Percentiles rank a stretch among this genome's conserved stretches.
These are phyloP conservation scores for Hippopotamus amphibius DNA, from an alignment of 2,113 vertebrate species.

Conservation along the genomic window DNA sequence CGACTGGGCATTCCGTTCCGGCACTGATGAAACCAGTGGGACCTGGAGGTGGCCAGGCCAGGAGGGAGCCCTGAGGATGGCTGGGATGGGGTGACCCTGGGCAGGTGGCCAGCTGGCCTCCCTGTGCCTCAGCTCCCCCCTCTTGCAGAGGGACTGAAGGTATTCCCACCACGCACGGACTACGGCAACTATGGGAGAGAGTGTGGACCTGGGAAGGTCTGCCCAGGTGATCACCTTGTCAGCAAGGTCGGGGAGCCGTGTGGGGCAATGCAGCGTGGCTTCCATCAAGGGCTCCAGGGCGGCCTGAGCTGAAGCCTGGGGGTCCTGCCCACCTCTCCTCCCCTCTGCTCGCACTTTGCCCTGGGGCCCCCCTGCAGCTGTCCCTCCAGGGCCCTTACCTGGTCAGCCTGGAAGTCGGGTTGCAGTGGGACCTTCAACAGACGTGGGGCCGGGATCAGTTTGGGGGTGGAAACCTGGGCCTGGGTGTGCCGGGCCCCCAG, in stretches of 20 bases:
- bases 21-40: not conserved
- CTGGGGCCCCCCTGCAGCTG: not conserved
- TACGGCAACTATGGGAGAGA: not conserved
- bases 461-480: not conserved
- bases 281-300: not conserved
- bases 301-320: not conserved
- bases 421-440: slow-evolving; percentile 48
- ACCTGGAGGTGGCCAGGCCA: not conserved
- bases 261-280: not conserved
- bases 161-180: not conserved
- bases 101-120: not conserved
- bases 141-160: not conserved
- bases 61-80: not conserved
- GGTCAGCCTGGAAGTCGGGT: slow-evolving; percentile 39
- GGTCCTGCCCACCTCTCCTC: not conserved
- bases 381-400: slow-evolving; percentile 38
- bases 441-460: not conserved
- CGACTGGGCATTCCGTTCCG: not conserved
- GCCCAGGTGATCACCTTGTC: not conserved
- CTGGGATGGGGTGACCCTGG: not conserved
- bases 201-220: not conserved
- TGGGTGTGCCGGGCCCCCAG: slow-evolving; percentile 48
- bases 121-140: not conserved
- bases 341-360: not conserved
- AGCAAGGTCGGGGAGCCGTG: not conserved